phyloP scores from a whole-genome alignment of 2,888 invertebrate genomes.

The Caenorhabditis sp. region DNA sequence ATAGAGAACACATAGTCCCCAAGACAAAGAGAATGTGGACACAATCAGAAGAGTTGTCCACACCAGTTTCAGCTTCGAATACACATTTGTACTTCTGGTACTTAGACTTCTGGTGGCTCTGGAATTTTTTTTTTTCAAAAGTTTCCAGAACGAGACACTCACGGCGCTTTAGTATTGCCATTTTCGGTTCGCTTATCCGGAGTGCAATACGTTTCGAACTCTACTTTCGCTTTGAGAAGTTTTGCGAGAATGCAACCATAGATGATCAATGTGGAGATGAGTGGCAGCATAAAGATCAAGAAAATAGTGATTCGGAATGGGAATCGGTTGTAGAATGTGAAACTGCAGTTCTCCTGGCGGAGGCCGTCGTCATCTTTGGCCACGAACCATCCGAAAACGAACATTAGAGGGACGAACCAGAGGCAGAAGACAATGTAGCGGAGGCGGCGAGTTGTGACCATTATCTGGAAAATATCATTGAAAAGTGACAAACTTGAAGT shows the following conservation, averaged over 20 bases:
- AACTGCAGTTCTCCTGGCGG: slow-evolving; percentile 70
- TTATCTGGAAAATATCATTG: slow-evolving; percentile 72
- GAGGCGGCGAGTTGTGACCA: slow-evolving; percentile 78
- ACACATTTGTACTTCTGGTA: slow-evolving; percentile 66
- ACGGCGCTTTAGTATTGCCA: slow-evolving; percentile 26
- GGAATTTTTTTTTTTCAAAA: not conserved
- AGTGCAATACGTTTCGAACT: slow-evolving; percentile 71
- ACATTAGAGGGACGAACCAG: slow-evolving; percentile 77
- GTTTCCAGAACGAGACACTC: not conserved
- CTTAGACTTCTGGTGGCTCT: slow-evolving; percentile 44
- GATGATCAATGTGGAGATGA: slow-evolving; percentile 76
- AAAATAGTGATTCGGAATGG: slow-evolving; percentile 79
- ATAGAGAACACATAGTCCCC: slow-evolving; percentile 81
- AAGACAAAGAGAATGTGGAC: slow-evolving; percentile 78
- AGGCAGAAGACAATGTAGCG: slow-evolving; percentile 74
- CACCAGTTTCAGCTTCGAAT: slow-evolving; percentile 77
- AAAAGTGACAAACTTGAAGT: no score
- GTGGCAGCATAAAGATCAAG: slow-evolving; percentile 78
- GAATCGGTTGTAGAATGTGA: slow-evolving; percentile 78
- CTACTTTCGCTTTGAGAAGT: slow-evolving; percentile 79
- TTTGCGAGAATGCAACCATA: slow-evolving; percentile 75
- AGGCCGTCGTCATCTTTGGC: slow-evolving; percentile 75
- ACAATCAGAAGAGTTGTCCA: slow-evolving; percentile 81
- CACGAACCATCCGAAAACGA: slow-evolving; percentile 76
- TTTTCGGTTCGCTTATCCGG: slow-evolving; percentile 43